Conservation (phyloP, 2,888 invertebrate genomes). For the Hipparchia sbordonii region DNA sequence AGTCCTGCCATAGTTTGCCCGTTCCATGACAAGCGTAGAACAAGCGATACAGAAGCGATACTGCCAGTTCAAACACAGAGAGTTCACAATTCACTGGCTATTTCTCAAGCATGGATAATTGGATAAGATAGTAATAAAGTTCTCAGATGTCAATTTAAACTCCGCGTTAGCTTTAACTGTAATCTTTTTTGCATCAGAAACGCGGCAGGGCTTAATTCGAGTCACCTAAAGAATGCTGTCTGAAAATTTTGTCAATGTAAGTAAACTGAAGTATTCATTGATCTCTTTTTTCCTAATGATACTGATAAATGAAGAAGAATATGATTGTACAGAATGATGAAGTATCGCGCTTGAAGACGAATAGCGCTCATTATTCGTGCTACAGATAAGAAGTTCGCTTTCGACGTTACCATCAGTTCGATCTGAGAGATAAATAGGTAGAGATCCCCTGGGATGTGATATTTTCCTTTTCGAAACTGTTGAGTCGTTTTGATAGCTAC, state of each 20-base stretch:
- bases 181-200: too few species aligned
- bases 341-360: conserved; percentile 61
- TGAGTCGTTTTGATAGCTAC: too few species aligned
- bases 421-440: conserved; percentile 50
- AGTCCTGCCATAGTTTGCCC: too few species aligned
- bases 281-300: conserved; percentile 51
- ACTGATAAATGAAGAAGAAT: conserved; percentile 65
- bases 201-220: too few species aligned
- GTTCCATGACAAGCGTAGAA: too few species aligned
- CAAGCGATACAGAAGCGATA: too few species aligned
- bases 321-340: conserved; percentile 60
- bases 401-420: conserved; percentile 67
- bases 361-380: conserved; percentile 67
- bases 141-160: too few species aligned
- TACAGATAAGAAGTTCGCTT: conserved; percentile 66
- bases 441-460: neutral
- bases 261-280: conserved; percentile 32
- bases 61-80: too few species aligned
- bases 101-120: too few species aligned
- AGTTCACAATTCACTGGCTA: too few species aligned
- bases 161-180: too few species aligned
- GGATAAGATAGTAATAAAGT: too few species aligned
- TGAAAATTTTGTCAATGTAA: conserved; percentile 11
- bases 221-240: neutral
- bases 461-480: neutral